Percentiles rank a stretch among this genome's conserved stretches.
These are phyloP conservation scores for Scrobipalpa costella DNA, from an alignment of 2,888 invertebrate species.

Conservation along the genomic window DNA sequence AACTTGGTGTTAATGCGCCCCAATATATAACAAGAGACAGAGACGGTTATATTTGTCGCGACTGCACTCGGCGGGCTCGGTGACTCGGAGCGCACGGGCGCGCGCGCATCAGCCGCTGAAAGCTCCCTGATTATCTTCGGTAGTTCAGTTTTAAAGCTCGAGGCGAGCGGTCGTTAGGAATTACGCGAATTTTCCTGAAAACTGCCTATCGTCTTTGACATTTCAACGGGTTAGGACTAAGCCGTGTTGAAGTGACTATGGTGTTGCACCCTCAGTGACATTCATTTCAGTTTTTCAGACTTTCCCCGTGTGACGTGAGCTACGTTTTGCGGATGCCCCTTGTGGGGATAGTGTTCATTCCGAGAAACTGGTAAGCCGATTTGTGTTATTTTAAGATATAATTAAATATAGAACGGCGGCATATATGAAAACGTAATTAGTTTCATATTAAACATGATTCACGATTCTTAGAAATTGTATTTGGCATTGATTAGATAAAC, in stretches of 20 bases:
- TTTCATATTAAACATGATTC: conserved; percentile 63
- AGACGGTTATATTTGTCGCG: conserved; percentile 42
- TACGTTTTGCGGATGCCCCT: conserved; percentile 48
- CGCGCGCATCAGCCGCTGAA: conserved; percentile 68
- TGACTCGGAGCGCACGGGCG: conserved; percentile 60
- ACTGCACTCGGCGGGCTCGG: conserved; percentile 31
- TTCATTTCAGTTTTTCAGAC: conserved; percentile 44
- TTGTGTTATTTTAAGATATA: conserved; percentile 75
- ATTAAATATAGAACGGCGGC: conserved; percentile 75
- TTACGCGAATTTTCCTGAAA: conserved; percentile 38
- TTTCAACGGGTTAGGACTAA: conserved; percentile 46
- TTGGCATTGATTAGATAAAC: conserved; percentile 30
- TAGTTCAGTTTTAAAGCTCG: conserved; percentile 64
- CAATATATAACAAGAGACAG: conserved; percentile 40
- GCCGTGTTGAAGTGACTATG: conserved; percentile 57
- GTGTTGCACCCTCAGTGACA: conserved; percentile 42
- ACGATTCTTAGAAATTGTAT: conserved; percentile 58
- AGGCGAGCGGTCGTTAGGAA: conserved; percentile 46
- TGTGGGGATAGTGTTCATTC: conserved; percentile 57
- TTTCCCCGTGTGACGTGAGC: conserved; percentile 37
- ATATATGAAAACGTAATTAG: conserved; percentile 75
- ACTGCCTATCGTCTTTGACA: conserved; percentile 48
- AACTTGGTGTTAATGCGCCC: conserved; percentile 30
- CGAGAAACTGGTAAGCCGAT: conserved; percentile 68
- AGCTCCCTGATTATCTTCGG: conserved; percentile 64